These are phyloP conservation scores for Microchirus variegatus DNA, from an alignment of 2,797 vertebrate species.

Conservation along the genomic window DNA sequence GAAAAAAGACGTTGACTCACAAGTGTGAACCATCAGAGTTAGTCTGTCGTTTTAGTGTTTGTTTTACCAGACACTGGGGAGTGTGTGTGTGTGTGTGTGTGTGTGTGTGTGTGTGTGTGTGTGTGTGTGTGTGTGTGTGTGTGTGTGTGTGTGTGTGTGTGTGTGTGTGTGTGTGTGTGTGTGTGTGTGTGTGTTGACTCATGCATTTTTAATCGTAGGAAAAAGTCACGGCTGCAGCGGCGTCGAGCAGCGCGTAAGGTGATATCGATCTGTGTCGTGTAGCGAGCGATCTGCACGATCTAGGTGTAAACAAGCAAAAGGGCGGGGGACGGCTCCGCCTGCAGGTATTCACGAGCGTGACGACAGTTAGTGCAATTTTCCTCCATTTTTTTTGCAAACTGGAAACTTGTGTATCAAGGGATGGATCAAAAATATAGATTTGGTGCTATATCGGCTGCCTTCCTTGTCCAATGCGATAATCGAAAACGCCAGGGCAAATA, in stretches of 20 bases:
- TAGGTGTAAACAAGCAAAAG: conserved; percentile 24
- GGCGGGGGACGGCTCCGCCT: background rate
- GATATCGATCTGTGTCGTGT: conserved; percentile 6
- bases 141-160: conserved; percentile 27
- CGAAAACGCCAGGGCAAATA: too few species aligned
- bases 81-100: conserved; percentile 20
- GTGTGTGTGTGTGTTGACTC: conserved; percentile 25
- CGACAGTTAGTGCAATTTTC: too few species aligned
- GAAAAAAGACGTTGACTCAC: conserved; percentile 37
- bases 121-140: conserved; percentile 25
- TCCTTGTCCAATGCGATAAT: too few species aligned
- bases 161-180: conserved; percentile 24
- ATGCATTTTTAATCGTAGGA: conserved; percentile 67
- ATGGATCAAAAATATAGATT: too few species aligned
- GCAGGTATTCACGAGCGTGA: background rate
- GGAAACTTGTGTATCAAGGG: too few species aligned
- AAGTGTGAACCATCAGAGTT: background rate
- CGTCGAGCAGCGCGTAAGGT: conserved; percentile 19
- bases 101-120: conserved; percentile 22
- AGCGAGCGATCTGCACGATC: background rate
- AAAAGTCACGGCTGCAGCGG: conserved; percentile 52
- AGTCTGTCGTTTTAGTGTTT: background rate
- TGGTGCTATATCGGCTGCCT: too few species aligned
- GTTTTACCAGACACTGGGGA: conserved; percentile 31
- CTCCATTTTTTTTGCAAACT: too few species aligned